Base-by-base conservation (phyloP, 2,888 invertebrate species). In the Erebia aethiops region DNA sequence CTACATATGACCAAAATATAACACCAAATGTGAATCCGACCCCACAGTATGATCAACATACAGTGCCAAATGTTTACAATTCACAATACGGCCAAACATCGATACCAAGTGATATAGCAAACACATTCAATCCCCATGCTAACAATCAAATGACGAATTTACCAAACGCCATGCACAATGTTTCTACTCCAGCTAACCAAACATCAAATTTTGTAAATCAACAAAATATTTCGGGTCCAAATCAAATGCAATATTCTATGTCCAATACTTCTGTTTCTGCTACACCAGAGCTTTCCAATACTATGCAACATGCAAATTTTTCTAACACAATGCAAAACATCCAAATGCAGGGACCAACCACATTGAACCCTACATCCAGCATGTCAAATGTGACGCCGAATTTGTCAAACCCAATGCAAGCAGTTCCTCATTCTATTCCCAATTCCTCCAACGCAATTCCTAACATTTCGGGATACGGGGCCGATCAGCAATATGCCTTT, bases 401-500 rank as follows among this genome's bases (percentile, higher is more conserved):
- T 58, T 58, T 64, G 7, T 43, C 62, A 18, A 73, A 66, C 43
- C 51, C 68, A 4, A 65, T 70, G 67, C 74, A 74, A 49, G 67
- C 58, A 57, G 21, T 69, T 35, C 70, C 64, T n/a, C 61, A 54
- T 70, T 64, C 72, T 21, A 49, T 60, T 14, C 66, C 72, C n/a
- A 73, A 65, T 49, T 56, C 63, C 52, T 62, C 71, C 9, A 69
- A 21, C 14, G 66, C 46, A 1, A 66, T 73, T 26, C 67, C 72
- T 11, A n/a, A 35, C 9, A 66, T 69, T n/a, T 57, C 74, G 46
- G 73, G 72, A 7, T 83, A 81, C 56, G 75, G 79, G 9, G 74
- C 82, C 3, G 86, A 87, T 7, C 82, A 83, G 11, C 83, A 83
- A 49, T 88, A 87, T 74, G 76, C 85, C 13, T 77, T 78, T 0